These are phyloP conservation scores for Paragorgia papillata DNA, from an alignment of 92 coral and sea anemone genomes.

Conservation along the genomic window DNA sequence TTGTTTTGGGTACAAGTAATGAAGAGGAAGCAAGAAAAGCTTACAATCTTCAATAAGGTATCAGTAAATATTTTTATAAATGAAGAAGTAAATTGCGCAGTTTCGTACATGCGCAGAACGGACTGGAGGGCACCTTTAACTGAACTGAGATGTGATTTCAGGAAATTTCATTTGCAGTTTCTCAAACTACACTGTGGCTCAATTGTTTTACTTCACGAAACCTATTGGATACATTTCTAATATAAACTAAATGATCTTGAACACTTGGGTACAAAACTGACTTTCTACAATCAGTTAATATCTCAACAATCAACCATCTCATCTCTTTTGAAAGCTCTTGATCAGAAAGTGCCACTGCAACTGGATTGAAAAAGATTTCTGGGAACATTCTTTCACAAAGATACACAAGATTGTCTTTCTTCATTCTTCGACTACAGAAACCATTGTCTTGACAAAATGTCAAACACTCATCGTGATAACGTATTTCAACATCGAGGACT, in stretches of 20 bases:
- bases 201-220: background rate
- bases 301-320: background rate
- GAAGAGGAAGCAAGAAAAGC: no score
- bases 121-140: no score
- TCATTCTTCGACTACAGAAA: background rate
- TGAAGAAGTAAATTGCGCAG: no score
- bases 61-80: no score
- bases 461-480: conserved; percentile 7
- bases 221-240: background rate
- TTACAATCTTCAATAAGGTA: no score
- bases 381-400: conserved; percentile 7
- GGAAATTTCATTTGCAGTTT: no score
- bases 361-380: conserved; percentile 1
- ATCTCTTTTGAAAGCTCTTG: background rate
- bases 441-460: background rate
- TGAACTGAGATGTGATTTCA: no score
- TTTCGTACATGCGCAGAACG: no score
- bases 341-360: conserved; percentile 10
- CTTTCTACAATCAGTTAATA: conserved; percentile 1
- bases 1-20: no score
- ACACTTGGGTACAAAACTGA: background rate
- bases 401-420: background rate
- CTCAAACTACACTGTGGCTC: no score
- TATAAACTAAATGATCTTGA: background rate
- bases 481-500: background rate